Evolutionary conservation across 2,888 invertebrate species (phyloP).

Genomic region (Hirtodrosophila confusa): DNA sequence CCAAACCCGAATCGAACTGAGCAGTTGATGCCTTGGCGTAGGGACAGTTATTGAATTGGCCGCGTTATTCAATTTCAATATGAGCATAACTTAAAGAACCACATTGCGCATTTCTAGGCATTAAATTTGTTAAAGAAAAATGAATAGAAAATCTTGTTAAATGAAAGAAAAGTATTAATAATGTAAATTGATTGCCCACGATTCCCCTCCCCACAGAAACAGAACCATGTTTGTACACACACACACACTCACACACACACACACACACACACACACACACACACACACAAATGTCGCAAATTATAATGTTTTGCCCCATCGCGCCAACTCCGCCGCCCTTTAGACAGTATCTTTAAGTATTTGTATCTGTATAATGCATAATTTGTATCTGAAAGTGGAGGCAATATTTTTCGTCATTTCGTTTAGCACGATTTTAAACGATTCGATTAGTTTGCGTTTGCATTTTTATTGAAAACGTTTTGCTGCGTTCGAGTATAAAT

Average conservation of each 20-base stretch:
- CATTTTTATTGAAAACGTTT: constrained; percentile 41
- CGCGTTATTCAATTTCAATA: constrained; percentile 56
- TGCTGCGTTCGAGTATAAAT: constrained; percentile 54
- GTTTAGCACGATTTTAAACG: constrained; percentile 15
- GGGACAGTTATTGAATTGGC: constrained; percentile 42
- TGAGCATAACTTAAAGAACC: constrained; percentile 33
- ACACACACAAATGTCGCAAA: constrained; percentile 6
- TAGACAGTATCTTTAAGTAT: constrained; percentile 72
- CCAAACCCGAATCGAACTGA: constrained; percentile 85
- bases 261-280: constrained; percentile 29
- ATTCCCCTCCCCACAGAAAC: constrained; percentile 22
- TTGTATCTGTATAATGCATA: constrained; percentile 60
- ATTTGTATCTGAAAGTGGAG: constrained; percentile 42
- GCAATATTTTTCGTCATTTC: constrained; percentile 15
- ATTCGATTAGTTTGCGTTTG: constrained; percentile 35
- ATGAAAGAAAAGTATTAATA: constrained; percentile 48
- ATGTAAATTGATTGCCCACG: constrained; percentile 59
- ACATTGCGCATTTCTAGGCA: constrained; percentile 73
- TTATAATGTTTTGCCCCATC: constrained; percentile 21
- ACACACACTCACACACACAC: constrained; percentile 36
- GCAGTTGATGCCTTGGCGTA: constrained; percentile 26
- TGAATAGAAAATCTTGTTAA: constrained; percentile 50
- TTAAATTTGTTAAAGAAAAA: constrained; percentile 71
- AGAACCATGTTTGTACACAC: constrained; percentile 49
- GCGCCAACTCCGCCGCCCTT: constrained; percentile 64